Percentiles rank a stretch among this genome's conserved stretches.
These are phyloP conservation scores for Lochmaea crataegi DNA, from an alignment of 2,888 invertebrate genomes.

Conservation along the genomic window DNA sequence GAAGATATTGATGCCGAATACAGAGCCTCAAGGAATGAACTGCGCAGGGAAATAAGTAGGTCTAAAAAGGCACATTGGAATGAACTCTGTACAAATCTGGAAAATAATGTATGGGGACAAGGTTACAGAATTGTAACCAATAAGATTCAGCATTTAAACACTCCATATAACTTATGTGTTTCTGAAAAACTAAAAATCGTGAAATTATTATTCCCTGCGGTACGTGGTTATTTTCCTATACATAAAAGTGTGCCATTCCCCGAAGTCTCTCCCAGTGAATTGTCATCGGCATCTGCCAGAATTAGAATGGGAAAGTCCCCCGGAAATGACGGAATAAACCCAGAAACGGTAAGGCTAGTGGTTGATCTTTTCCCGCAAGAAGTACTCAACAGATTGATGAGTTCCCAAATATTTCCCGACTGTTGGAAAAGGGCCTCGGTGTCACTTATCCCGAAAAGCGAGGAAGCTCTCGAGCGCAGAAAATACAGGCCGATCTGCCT, in stretches of 20 bases:
- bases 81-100: constrained; percentile 10
- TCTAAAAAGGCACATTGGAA: constrained; percentile 21
- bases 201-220: not conserved
- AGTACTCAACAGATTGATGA: not conserved
- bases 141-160: not conserved
- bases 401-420: not conserved
- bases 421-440: constrained; percentile 9
- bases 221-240: not conserved
- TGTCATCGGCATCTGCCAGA: not conserved
- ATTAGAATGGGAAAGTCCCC: constrained; percentile 15
- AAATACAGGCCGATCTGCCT: constrained; percentile 17
- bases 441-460: constrained; percentile 15
- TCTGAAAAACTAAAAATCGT: not conserved
- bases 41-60: constrained; percentile 10
- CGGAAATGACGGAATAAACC: constrained; percentile 13
- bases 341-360: constrained; percentile 13
- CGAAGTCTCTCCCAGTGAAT: not conserved
- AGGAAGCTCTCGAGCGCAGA: not conserved
- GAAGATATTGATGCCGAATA: not conserved
- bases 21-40: not conserved
- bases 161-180: constrained; percentile 1
- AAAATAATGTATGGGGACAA: constrained; percentile 20
- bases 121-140: constrained; percentile 13
- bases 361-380: not conserved
- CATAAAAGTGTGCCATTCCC: not conserved